These are phyloP conservation scores for Drosophila sechellia DNA, from an alignment of 1,140 invertebrate species.

Conservation along the genomic window DNA sequence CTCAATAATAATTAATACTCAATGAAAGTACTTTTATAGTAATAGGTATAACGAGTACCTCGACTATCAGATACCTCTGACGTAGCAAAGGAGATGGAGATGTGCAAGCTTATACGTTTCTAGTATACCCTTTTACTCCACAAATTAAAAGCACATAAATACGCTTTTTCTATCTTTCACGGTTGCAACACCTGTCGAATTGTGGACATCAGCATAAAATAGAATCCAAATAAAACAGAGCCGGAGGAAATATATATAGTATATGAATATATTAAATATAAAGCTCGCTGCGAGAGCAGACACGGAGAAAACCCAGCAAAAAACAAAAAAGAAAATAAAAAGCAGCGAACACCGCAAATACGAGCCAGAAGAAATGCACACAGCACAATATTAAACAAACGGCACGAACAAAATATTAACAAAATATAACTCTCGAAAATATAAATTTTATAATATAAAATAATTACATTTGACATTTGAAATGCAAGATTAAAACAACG, in stretches of 20 bases:
- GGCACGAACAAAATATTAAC: constrained; percentile 35
- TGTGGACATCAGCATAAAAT: constrained; percentile 61
- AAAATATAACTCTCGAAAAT: constrained; percentile 29
- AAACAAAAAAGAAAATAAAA: background rate
- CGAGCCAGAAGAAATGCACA: constrained; percentile 35
- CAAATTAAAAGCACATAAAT: too few species aligned
- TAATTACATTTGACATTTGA: background rate
- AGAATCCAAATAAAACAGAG: constrained; percentile 40
- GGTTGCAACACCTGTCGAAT: constrained; percentile 63
- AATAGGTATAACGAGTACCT: too few species aligned
- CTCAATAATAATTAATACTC: too few species aligned
- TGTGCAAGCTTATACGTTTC: too few species aligned
- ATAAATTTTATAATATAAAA: too few species aligned
- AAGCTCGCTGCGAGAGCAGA: constrained; percentile 41
- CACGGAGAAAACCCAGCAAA: constrained; percentile 14
- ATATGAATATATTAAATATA: constrained; percentile 33
- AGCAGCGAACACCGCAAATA: constrained; percentile 39
- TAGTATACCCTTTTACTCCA: too few species aligned
- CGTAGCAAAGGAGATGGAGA: too few species aligned
- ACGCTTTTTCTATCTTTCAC: constrained; percentile 31
- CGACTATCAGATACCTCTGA: too few species aligned
- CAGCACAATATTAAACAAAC: constrained; percentile 43
- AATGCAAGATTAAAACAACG: background rate
- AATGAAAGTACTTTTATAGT: too few species aligned
- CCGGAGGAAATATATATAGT: constrained; percentile 11